Conservation (phyloP, 2,888 invertebrate species). For the Erebia aethiops region DNA sequence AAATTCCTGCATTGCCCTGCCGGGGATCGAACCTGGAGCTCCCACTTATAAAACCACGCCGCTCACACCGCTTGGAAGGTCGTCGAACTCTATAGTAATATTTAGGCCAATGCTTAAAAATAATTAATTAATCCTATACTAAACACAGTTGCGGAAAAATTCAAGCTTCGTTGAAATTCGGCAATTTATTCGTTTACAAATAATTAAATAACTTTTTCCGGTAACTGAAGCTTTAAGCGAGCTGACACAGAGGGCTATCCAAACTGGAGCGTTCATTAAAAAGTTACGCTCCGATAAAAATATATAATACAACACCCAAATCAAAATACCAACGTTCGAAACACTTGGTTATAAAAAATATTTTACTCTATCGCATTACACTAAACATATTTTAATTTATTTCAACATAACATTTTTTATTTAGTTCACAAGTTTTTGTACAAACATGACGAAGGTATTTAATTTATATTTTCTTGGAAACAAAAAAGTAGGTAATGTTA, state of each 20-base stretch:
- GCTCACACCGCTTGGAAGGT: too few species aligned
- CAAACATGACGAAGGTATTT: not conserved
- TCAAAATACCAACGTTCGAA: slow-evolving; percentile 26
- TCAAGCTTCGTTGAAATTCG: slow-evolving; percentile 15
- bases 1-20: too few species aligned
- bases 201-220: slow-evolving; percentile 36
- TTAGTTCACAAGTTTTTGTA: not conserved
- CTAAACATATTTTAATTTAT: not conserved
- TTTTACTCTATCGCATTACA: slow-evolving; percentile 15
- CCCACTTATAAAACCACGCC: too few species aligned
- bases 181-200: slow-evolving; percentile 26
- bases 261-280: slow-evolving; percentile 41
- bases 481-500: not conserved
- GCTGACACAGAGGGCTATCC: slow-evolving; percentile 41
- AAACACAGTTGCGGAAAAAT: slow-evolving; percentile 5
- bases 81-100: too few species aligned
- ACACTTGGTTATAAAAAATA: slow-evolving; percentile 20
- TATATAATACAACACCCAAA: slow-evolving; percentile 37
- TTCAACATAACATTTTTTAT: not conserved
- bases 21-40: too few species aligned
- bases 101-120: too few species aligned
- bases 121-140: not conserved
- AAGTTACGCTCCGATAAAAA: slow-evolving; percentile 40
- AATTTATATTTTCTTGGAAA: not conserved
- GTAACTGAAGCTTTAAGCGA: slow-evolving; percentile 34